phyloP scores from a whole-genome alignment of 2,888 invertebrate genomes.

The Isoperla grammatica region DNA sequence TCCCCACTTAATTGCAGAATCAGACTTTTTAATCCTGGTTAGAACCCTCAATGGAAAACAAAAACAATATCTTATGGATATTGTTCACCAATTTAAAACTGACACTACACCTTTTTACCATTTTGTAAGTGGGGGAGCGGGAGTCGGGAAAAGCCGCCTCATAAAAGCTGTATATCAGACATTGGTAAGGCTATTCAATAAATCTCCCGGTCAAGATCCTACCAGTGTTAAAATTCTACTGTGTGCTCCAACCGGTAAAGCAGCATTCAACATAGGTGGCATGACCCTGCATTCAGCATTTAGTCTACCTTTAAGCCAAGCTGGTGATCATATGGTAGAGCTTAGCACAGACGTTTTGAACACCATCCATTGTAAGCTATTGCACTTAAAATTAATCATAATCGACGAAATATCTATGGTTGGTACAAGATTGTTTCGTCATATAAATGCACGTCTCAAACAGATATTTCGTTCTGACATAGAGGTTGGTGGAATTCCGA shows the following conservation, averaged over 20 bases:
- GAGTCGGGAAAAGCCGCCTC: slow-evolving; percentile 37
- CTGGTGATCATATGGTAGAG: slow-evolving; percentile 16
- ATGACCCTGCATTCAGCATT: slow-evolving; percentile 35
- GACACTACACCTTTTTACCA: slow-evolving; percentile 27
- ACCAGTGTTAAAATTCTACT: slow-evolving; percentile 31
- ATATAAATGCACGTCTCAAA: slow-evolving; percentile 20
- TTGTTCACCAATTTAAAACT: not conserved
- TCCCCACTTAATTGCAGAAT: not conserved
- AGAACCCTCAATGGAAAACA: not conserved
- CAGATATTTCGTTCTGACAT: slow-evolving; percentile 20
- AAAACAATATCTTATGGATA: not conserved
- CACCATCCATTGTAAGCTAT: slow-evolving; percentile 22
- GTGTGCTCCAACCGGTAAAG: slow-evolving; percentile 32
- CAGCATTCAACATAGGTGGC: slow-evolving; percentile 27
- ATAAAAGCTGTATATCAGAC: slow-evolving; percentile 35
- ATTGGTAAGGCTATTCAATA: slow-evolving; percentile 31
- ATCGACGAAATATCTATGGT: slow-evolving; percentile 31
- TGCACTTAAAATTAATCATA: slow-evolving; percentile 28
- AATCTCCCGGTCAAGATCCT: slow-evolving; percentile 27
- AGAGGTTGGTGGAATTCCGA: slow-evolving; percentile 24
- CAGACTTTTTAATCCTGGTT: not conserved
- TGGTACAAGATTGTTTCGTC: slow-evolving; percentile 20
- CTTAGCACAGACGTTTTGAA: slow-evolving; percentile 21
- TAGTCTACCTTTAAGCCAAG: slow-evolving; percentile 30
- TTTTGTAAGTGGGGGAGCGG: slow-evolving; percentile 35